Conservation (phyloP, 2,888 invertebrate species). For the Melinopterus prodromus region DNA sequence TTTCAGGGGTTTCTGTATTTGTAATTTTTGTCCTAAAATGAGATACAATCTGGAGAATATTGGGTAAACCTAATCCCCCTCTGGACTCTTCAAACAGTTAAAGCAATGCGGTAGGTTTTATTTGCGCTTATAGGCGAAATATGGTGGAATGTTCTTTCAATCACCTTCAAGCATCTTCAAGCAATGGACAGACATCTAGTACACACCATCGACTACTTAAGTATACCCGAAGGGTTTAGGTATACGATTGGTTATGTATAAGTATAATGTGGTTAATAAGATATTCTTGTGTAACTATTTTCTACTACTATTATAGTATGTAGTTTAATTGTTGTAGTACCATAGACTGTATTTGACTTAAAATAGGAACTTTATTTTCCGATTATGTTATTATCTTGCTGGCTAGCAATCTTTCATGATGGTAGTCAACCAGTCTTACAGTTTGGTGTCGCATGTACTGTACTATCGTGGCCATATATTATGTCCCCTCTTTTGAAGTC, state of each 20-base stretch:
- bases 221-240: neutral
- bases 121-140: neutral
- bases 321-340: too few species aligned
- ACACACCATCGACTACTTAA: neutral
- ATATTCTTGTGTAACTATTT: neutral
- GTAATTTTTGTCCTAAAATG: conserved; percentile 29
- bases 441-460: too few species aligned
- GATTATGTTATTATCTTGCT: neutral
- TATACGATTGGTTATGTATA: neutral
- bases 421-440: too few species aligned
- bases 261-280: neutral
- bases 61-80: neutral
- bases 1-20: conserved; percentile 31
- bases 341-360: neutral
- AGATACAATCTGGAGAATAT: neutral
- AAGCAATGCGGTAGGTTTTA: neutral
- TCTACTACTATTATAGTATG: neutral
- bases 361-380: neutral
- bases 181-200: neutral
- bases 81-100: neutral
- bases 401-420: neutral
- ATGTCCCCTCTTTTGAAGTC: too few species aligned
- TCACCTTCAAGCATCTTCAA: neutral
- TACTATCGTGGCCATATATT: too few species aligned
- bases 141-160: neutral